Percentiles rank a stretch among this genome's conserved stretches.
These are phyloP conservation scores for Heteropelma amictum DNA, from an alignment of 2,888 invertebrate genomes.

Conservation along the genomic window DNA sequence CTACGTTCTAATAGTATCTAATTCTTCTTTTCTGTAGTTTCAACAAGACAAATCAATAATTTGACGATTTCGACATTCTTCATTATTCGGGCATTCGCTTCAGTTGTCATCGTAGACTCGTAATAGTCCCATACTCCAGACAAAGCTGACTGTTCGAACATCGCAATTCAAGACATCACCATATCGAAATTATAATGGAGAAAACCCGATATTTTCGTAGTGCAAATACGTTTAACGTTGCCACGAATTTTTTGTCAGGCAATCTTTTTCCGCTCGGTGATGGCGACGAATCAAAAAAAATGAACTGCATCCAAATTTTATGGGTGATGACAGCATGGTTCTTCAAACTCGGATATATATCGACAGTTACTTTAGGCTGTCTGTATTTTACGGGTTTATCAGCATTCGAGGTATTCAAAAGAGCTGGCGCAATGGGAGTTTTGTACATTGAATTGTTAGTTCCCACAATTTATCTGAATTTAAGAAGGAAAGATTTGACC, in stretches of 20 bases:
- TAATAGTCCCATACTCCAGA: too few species aligned
- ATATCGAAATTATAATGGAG: too few species aligned
- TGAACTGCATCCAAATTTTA: neutral
- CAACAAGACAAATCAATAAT: too few species aligned
- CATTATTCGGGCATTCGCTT: too few species aligned
- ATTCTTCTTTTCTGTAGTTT: too few species aligned
- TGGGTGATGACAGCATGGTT: neutral
- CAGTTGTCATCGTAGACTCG: too few species aligned
- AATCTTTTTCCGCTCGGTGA: neutral
- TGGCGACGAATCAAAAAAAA: neutral
- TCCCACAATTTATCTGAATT: conserved; percentile 52
- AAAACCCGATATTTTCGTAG: neutral
- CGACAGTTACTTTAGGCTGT: conserved; percentile 6
- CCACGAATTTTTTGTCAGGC: neutral
- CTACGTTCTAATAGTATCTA: too few species aligned
- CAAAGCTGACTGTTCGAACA: too few species aligned
- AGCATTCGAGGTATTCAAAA: conserved; percentile 50
- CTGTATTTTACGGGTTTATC: conserved; percentile 35
- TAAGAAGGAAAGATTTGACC: conserved; percentile 36
- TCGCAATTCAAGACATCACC: too few species aligned
- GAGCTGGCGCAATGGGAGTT: conserved; percentile 43
- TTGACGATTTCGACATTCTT: too few species aligned
- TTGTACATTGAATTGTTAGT: conserved; percentile 52
- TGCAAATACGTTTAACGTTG: neutral
- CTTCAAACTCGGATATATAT: conserved; percentile 36